These are phyloP conservation scores for Sebastes umbrosus DNA, from an alignment of 2,797 vertebrate species.

Conservation along the genomic window DNA sequence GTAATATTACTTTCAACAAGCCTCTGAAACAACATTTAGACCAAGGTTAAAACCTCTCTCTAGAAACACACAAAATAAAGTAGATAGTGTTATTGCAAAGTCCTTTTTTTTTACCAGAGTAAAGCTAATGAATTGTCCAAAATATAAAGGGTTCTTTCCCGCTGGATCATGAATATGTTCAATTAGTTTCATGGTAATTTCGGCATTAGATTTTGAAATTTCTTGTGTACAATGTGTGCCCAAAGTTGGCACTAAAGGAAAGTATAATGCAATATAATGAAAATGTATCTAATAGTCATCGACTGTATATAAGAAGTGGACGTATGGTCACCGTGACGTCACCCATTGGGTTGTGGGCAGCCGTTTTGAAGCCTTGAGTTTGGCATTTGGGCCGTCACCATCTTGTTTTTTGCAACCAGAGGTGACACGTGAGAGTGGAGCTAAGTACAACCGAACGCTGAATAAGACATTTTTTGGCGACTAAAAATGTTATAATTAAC, in stretches of 20 bases:
- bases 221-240: not conserved
- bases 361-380: no score
- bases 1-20: not conserved
- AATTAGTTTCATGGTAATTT: not conserved
- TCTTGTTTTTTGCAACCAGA: no score
- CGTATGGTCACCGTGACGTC: no score
- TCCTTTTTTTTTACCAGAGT: not conserved
- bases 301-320: no score
- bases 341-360: no score
- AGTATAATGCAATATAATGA: not conserved
- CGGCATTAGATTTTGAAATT: not conserved
- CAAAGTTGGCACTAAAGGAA: not conserved
- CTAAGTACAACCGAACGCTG: no score
- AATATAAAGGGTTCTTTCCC: not conserved
- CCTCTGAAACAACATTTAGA: not conserved
- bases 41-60: not conserved
- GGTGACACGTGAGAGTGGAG: fast-evolving
- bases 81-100: not conserved
- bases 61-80: not conserved
- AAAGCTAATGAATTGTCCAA: not conserved
- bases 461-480: no score
- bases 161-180: not conserved
- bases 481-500: no score
- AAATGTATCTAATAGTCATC: not conserved
- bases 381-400: no score